Evolutionary conservation across 2,113 vertebrate species (phyloP), one percentile per base, ranked within the genome.

Genomic region (Labeo catla): DNA sequence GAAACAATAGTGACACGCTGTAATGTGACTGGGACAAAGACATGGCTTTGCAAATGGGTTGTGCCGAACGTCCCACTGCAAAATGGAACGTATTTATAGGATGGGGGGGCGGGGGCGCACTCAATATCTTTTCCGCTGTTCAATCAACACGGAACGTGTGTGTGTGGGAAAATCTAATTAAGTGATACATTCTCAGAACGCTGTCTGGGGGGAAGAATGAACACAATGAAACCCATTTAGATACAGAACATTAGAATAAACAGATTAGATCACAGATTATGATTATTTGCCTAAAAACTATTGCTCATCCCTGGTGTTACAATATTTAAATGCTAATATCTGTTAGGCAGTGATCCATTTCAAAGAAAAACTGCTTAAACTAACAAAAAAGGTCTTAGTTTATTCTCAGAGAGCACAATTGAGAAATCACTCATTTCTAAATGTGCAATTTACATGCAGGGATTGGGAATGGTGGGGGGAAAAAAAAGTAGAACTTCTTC

Each of bases 261-360:
- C 83, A 91, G 87, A 93, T 94, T 90, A 89, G 84, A 93, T 80
- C 86, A 90, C 87, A 92, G 79, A 92, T 92, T 90, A 92, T 92
- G 89, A 91, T 90, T 88, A 87, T 91, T 92, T 91, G 86, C 83
- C 83, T 88, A 89, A 91, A 93, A 90, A 88, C 90, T 39, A 92
- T 93, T 66, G 21, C 80, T 92, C 83, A 91, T 88, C 89, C 76
- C 90, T 85, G 82, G 70, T 90, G 86, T 89, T 90, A 89, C 86
- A 90, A 90, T 87, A 92, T 93, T 92, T 88, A 93, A 92, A 94
- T 91, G 90, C 89, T 92, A 94, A 94, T 92, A 91, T 88, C 88
- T 87, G 79, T 89, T 91, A 87, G 70, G 84, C 86, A 87, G 87
- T 81, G 87, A 93, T 93, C 81, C 84, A 81, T 93, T 90, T 92